Evolutionary conservation across 2,113 vertebrate genomes (phyloP).

Genomic region (Syngnathus floridae): DNA sequence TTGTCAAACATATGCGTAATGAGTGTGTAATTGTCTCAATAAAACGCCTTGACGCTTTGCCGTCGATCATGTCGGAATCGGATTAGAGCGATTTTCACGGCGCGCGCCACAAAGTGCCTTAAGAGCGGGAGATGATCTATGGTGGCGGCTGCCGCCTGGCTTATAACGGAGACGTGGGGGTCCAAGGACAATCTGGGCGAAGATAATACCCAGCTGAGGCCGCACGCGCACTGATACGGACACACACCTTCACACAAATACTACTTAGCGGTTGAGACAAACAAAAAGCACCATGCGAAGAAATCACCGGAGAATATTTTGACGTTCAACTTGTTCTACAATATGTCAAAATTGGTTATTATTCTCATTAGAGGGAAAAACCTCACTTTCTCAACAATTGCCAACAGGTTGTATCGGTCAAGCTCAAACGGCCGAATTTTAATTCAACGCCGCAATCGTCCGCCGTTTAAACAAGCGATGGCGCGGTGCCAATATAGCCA

Average conservation of each 20-base stretch:
- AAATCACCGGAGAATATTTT: slow-evolving; percentile 9
- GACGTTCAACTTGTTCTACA: not conserved
- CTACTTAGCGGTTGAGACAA: slow-evolving; percentile 45
- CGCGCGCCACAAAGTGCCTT: slow-evolving; percentile 25
- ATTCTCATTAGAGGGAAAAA: not conserved
- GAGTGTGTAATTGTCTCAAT: slow-evolving; percentile 58
- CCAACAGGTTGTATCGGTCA: not conserved
- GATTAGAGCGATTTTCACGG: slow-evolving; percentile 45
- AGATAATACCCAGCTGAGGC: slow-evolving; percentile 63
- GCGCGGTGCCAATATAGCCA: slow-evolving; percentile 46
- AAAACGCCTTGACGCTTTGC: slow-evolving; percentile 56
- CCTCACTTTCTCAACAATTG: not conserved
- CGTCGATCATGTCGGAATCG: slow-evolving; percentile 60
- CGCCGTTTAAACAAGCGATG: slow-evolving; percentile 18
- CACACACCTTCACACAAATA: slow-evolving; percentile 35
- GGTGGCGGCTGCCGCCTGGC: slow-evolving; percentile 22
- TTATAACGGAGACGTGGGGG: slow-evolving; percentile 50
- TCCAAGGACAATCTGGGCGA: slow-evolving; percentile 64
- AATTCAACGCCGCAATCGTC: slow-evolving; percentile 35
- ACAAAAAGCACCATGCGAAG: slow-evolving; percentile 17
- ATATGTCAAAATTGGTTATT: not conserved
- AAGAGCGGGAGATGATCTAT: slow-evolving; percentile 47
- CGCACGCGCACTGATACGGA: slow-evolving; percentile 19
- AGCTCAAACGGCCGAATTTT: slow-evolving; percentile 18
- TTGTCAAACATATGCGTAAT: slow-evolving; percentile 69